These are phyloP conservation scores for Agelastica alni DNA, from an alignment of 2,888 invertebrate species.

Conservation along the genomic window DNA sequence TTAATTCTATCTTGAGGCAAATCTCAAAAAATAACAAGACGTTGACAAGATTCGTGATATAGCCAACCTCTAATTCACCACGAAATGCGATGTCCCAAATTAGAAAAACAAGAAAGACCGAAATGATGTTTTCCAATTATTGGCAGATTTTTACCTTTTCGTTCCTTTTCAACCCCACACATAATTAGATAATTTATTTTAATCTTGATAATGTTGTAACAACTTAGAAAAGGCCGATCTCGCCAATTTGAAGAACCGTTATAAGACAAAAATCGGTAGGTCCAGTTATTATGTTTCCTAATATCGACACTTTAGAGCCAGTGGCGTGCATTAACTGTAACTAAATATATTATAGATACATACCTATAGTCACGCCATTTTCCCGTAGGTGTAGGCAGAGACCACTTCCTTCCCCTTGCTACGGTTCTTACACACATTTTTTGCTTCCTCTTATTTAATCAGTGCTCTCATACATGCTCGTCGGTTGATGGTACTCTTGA, in stretches of 20 bases:
- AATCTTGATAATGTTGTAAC: slow-evolving; percentile 30
- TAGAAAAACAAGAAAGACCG: background rate
- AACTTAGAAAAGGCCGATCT: slow-evolving; percentile 21
- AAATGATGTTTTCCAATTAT: slow-evolving; percentile 16
- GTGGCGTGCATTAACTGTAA: slow-evolving; percentile 3
- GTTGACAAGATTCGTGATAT: slow-evolving; percentile 14
- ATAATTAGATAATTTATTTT: slow-evolving; percentile 31
- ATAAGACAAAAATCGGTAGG: slow-evolving; percentile 23
- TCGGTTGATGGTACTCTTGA: too few relatives aligned
- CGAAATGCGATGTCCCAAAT: background rate
- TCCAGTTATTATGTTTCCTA: slow-evolving; percentile 29
- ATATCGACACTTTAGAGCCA: slow-evolving; percentile 31
- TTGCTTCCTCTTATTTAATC: too few relatives aligned
- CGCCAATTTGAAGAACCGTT: slow-evolving; percentile 31
- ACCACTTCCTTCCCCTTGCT: too few relatives aligned
- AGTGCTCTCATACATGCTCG: too few relatives aligned
- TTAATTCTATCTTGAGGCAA: background rate
- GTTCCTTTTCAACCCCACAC: slow-evolving; percentile 11
- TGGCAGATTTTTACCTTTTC: slow-evolving; percentile 6
- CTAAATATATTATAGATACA: too few relatives aligned
- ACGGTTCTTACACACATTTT: too few relatives aligned
- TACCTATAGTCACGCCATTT: too few relatives aligned
- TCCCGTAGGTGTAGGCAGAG: too few relatives aligned
- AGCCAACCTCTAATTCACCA: slow-evolving; percentile 14
- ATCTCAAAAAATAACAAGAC: background rate